phyloP scores from a whole-genome alignment of 2,888 invertebrate genomes.

The Microplitis manilae region DNA sequence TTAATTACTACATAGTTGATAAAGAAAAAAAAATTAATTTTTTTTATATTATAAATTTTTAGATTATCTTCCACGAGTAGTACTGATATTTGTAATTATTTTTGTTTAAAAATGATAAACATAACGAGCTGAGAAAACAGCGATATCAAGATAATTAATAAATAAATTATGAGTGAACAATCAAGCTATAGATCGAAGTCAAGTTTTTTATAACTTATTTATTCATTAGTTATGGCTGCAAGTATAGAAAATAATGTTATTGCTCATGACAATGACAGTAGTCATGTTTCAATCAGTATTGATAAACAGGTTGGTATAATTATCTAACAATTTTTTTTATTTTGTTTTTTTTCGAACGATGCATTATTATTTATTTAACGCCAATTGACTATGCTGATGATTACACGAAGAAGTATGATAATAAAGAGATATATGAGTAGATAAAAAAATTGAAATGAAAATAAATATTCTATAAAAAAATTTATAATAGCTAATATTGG shows the following conservation, averaged over 20 bases:
- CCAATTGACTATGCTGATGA: too few relatives aligned
- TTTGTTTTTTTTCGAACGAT: too few relatives aligned
- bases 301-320: not conserved
- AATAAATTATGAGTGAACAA: conserved; percentile 57
- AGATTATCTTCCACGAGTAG: not conserved
- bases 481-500: too few relatives aligned
- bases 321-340: too few relatives aligned
- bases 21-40: not conserved
- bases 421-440: too few relatives aligned
- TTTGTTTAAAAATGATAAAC: not conserved
- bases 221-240: conserved; percentile 53
- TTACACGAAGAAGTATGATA: too few relatives aligned
- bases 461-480: too few relatives aligned
- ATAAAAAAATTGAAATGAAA: too few relatives aligned
- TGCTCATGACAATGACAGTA: not conserved
- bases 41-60: not conserved
- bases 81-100: not conserved
- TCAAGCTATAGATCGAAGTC: conserved; percentile 51
- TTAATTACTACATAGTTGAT: not conserved
- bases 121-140: not conserved
- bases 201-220: conserved; percentile 52
- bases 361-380: too few relatives aligned
- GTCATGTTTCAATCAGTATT: not conserved
- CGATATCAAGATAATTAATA: not conserved
- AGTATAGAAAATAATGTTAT: conserved; percentile 18